Evolutionary conservation across 2,888 invertebrate genomes (phyloP).

Genomic region (Colletes collaris): DNA sequence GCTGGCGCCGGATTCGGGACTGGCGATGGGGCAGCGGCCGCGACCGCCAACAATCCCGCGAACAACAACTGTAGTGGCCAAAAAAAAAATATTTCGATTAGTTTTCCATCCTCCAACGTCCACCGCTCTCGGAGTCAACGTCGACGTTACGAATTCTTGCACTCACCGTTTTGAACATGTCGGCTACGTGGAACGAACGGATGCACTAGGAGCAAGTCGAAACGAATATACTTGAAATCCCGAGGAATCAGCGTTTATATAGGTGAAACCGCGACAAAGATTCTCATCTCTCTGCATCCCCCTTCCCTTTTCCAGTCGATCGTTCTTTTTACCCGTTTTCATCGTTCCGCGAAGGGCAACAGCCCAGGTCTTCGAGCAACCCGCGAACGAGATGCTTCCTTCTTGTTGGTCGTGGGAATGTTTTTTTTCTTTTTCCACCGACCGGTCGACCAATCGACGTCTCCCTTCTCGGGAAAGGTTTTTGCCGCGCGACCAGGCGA

Average conservation of each 20-base stretch:
- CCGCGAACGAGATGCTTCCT: slow-evolving; percentile 39
- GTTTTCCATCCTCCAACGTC: neutral
- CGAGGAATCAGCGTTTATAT: slow-evolving; percentile 59
- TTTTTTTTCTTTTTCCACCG: slow-evolving; percentile 15
- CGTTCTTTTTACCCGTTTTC: slow-evolving; percentile 43
- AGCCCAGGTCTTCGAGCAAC: slow-evolving; percentile 34
- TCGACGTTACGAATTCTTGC: neutral
- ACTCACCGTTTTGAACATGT: slow-evolving; percentile 87
- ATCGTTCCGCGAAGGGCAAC: slow-evolving; percentile 51
- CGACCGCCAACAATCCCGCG: slow-evolving; percentile 84
- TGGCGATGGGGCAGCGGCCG: slow-evolving; percentile 81
- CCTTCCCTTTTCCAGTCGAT: slow-evolving; percentile 10
- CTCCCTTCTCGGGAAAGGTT: slow-evolving; percentile 59
- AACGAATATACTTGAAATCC: slow-evolving; percentile 52
- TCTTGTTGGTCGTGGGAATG: slow-evolving; percentile 23
- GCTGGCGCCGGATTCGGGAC: slow-evolving; percentile 76
- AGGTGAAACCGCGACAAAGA: slow-evolving; percentile 53
- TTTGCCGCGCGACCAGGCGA: slow-evolving; percentile 35
- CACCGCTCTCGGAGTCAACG: neutral
- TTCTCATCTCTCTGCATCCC: slow-evolving; percentile 41
- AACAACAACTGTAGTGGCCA: slow-evolving; percentile 82
- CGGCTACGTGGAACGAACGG: slow-evolving; percentile 75
- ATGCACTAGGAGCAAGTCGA: slow-evolving; percentile 55
- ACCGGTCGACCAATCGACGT: slow-evolving; percentile 62
- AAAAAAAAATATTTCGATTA: slow-evolving; percentile 1